Conservation (phyloP, 2,888 invertebrate species). For the Erebia ligea region DNA sequence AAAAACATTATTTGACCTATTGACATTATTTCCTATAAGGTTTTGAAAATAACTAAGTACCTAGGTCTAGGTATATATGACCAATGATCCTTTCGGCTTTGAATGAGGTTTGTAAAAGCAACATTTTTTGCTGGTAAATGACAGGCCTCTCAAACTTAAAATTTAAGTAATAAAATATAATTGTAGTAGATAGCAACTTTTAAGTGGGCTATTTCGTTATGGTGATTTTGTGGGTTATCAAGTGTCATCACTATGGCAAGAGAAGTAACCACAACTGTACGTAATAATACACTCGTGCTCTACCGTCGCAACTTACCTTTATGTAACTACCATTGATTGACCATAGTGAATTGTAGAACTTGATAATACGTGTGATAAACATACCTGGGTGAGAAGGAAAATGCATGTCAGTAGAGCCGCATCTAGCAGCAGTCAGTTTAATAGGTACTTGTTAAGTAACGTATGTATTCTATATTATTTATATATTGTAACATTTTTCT, state of each 20-base stretch:
- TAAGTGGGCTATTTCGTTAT: constrained; percentile 8
- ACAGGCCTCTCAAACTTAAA: neutral
- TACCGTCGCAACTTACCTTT: neutral
- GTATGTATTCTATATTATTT: too few relatives aligned
- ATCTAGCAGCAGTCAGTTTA: too few relatives aligned
- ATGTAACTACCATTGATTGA: constrained; percentile 6
- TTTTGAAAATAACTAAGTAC: too few relatives aligned
- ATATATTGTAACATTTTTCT: too few relatives aligned
- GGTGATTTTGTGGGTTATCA: constrained; percentile 14
- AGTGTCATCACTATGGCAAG: constrained; percentile 6
- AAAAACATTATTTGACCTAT: too few relatives aligned
- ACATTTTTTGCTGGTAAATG: too few relatives aligned
- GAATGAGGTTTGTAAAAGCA: too few relatives aligned
- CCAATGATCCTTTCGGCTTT: too few relatives aligned
- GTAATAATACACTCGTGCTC: neutral
- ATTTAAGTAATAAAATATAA: neutral
- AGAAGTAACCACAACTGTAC: neutral
- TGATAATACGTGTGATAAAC: neutral
- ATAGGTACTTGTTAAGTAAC: too few relatives aligned
- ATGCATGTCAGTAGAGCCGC: too few relatives aligned
- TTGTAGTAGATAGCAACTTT: neutral
- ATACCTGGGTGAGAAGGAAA: neutral
- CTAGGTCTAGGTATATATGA: too few relatives aligned
- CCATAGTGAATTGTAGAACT: neutral
- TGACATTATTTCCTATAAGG: too few relatives aligned